These are phyloP conservation scores for Chesias legatella DNA, from an alignment of 2,888 invertebrate species.

Conservation along the genomic window DNA sequence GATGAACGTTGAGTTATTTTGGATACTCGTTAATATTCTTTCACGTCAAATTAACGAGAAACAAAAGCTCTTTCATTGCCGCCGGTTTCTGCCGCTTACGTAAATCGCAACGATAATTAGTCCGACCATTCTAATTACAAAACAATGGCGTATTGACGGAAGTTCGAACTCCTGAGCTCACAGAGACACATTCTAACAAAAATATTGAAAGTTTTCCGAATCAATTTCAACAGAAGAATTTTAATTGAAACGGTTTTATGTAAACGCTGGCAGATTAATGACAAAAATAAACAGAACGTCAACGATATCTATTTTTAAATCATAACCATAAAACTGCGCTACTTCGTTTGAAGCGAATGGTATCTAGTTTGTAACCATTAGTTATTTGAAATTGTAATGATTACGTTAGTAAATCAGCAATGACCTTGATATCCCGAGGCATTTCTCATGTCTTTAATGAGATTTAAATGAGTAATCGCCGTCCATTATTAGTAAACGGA, in stretches of 20 bases:
- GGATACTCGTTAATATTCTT: conserved; percentile 31
- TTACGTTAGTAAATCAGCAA: not conserved
- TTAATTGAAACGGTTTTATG: not conserved
- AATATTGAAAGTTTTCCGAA: not conserved
- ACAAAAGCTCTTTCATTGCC: conserved; percentile 27
- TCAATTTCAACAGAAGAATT: not conserved
- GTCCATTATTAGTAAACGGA: not conserved
- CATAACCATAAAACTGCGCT: conserved; percentile 4
- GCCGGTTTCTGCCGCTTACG: conserved; percentile 1
- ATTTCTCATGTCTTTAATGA: conserved; percentile 3
- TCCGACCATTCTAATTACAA: conserved; percentile 19
- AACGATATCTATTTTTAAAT: not conserved
- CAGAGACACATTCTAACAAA: conserved; percentile 7
- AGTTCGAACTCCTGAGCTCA: conserved; percentile 8
- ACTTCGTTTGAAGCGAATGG: conserved; percentile 5
- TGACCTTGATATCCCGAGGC: not conserved
- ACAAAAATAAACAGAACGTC: conserved; percentile 7
- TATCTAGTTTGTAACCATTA: conserved; percentile 2
- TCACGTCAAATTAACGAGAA: conserved; percentile 38
- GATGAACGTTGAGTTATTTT: conserved; percentile 19
- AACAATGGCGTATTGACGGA: conserved; percentile 18
- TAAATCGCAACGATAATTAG: conserved; percentile 12
- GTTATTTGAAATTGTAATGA: not conserved
- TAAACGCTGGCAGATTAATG: conserved; percentile 10
- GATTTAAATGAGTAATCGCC: conserved; percentile 1